These are phyloP conservation scores for Stenotaenia linearis DNA, from an alignment of 2,888 invertebrate genomes.

Conservation along the genomic window DNA sequence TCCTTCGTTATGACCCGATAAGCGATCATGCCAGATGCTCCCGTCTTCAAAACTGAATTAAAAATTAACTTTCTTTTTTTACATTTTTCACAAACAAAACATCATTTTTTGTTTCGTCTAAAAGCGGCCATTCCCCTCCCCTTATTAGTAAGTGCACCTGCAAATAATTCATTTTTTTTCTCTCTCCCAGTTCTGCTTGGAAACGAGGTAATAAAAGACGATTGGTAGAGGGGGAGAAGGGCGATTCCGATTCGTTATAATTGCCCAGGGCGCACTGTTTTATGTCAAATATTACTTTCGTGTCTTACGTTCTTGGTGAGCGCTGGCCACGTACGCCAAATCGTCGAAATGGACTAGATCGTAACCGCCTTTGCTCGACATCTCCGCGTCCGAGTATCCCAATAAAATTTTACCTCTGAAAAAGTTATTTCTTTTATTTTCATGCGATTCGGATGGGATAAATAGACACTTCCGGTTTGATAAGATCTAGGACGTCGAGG, in stretches of 20 bases:
- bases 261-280: neutral
- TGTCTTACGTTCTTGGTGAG: constrained; percentile 98
- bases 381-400: constrained; percentile 86
- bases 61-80: too few species aligned
- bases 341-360: constrained; percentile 97
- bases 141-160: constrained; percentile 5
- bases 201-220: constrained; percentile 22
- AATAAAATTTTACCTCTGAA: constrained; percentile 86
- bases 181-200: neutral
- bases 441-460: too few species aligned
- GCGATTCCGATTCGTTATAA: neutral
- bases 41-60: constrained; percentile 87
- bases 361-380: constrained; percentile 91
- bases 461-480: too few species aligned
- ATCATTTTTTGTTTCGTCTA: neutral
- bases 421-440: too few species aligned
- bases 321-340: constrained; percentile 92
- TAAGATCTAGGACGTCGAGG: too few species aligned
- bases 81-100: too few species aligned
- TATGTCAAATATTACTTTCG: too few species aligned
- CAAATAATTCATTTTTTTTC: neutral
- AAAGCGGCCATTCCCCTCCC: neutral
- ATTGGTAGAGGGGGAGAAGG: neutral
- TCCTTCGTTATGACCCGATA: constrained; percentile 94
- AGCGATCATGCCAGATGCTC: constrained; percentile 98